Evolutionary conservation across 2,888 invertebrate genomes (phyloP).

Genomic region (Brassicogethes aeneus): DNA sequence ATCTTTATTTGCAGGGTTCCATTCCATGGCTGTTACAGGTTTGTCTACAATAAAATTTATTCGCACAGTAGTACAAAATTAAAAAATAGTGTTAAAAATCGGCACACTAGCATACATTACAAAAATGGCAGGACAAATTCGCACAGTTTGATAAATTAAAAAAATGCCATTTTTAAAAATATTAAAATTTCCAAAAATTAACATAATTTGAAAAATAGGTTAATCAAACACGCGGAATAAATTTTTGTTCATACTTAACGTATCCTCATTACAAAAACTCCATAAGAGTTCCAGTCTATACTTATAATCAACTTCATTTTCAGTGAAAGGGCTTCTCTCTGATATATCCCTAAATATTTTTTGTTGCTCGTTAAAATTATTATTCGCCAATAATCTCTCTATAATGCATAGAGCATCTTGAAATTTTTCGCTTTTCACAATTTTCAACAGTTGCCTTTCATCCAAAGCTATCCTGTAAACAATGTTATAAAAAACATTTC

Average conservation of each 20-base stretch:
- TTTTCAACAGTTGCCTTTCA: no score
- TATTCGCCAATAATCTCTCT: conserved; percentile 64
- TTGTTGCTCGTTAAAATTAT: conserved; percentile 56
- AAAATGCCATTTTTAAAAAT: no score
- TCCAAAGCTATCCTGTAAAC: no score
- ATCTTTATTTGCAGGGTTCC: conserved; percentile 59
- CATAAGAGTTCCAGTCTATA: conserved; percentile 61
- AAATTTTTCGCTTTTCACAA: conserved; percentile 40
- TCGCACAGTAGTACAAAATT: not conserved
- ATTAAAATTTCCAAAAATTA: no score
- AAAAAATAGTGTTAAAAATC: no score
- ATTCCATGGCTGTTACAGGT: conserved; percentile 51
- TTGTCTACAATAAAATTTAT: conserved; percentile 1
- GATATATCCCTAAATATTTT: conserved; percentile 60
- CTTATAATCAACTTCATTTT: conserved; percentile 41
- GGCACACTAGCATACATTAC: no score
- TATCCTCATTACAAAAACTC: conserved; percentile 50
- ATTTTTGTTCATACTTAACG: no score
- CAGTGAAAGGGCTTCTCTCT: conserved; percentile 29
- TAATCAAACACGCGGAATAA: no score
- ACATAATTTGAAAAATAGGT: no score
- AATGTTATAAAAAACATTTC: no score
- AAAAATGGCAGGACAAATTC: no score
- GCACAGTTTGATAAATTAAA: no score
- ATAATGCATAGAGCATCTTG: conserved; percentile 55